These are phyloP conservation scores for Laupala kohalensis DNA, from an alignment of 1,140 invertebrate genomes.

Conservation along the genomic window DNA sequence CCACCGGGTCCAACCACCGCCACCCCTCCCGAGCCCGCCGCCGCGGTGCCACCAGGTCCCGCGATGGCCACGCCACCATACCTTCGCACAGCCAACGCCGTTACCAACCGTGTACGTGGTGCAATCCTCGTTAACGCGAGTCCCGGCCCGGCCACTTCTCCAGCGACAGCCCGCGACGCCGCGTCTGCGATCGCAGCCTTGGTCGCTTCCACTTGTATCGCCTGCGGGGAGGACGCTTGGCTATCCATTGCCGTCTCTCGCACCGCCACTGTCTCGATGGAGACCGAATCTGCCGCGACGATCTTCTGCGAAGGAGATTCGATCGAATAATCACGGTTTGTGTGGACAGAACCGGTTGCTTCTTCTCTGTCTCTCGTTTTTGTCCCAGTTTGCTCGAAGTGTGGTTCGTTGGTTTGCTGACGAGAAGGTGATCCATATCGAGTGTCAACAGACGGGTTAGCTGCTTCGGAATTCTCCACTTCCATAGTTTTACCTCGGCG, in stretches of 20 bases:
- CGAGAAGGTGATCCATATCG: too few relatives aligned
- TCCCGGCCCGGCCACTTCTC: not conserved
- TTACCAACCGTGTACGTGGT: conserved; percentile 39
- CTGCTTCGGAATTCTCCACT: not conserved
- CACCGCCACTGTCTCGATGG: too few relatives aligned
- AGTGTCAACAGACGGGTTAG: too few relatives aligned
- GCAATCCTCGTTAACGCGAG: conserved; percentile 12
- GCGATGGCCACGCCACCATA: conserved; percentile 59
- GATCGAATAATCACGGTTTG: too few relatives aligned
- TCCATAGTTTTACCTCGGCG: not conserved
- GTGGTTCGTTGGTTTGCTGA: too few relatives aligned
- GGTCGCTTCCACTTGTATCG: not conserved
- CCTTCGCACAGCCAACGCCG: conserved; percentile 42
- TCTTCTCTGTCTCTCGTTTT: too few relatives aligned
- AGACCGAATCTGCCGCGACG: too few relatives aligned
- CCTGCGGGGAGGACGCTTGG: too few relatives aligned
- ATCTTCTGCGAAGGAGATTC: too few relatives aligned
- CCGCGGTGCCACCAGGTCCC: conserved; percentile 56
- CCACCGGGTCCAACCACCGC: conserved; percentile 60
- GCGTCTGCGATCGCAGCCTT: not conserved
- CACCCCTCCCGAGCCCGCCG: conserved; percentile 54
- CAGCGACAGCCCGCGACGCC: not conserved
- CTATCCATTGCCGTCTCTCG: too few relatives aligned
- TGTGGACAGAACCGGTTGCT: too few relatives aligned
- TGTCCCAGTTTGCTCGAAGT: too few relatives aligned